Percentiles rank a stretch among this genome's conserved stretches.
Conservation (phyloP, 37 sponge, comb jelly and placozoan genomes). For the Ianthella basta region DNA sequence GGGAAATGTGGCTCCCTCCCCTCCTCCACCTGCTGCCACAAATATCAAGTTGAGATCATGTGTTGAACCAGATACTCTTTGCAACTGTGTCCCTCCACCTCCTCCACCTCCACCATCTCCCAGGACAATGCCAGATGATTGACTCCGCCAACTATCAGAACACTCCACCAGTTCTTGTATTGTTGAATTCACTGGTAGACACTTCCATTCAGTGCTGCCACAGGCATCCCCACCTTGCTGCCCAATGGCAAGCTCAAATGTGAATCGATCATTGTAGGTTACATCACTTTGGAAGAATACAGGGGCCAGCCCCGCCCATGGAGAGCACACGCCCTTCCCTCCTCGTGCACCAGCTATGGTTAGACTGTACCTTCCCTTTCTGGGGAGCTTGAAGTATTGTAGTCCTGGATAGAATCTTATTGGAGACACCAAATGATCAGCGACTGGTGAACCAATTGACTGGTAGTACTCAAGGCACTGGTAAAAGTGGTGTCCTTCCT, state of each 20-base stretch:
- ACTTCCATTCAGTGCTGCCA: not conserved
- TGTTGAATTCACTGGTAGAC: too few species aligned
- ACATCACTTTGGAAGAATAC: not conserved
- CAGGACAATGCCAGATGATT: too few species aligned
- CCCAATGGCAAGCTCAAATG: not conserved
- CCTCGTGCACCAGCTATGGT: slow-evolving; percentile 67
- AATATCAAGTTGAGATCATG: not conserved
- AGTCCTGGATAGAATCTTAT: slow-evolving; percentile 19
- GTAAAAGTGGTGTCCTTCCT: slow-evolving; percentile 31
- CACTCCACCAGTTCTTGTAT: too few species aligned
- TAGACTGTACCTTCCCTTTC: slow-evolving; percentile 47
- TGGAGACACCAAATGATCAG: not conserved
- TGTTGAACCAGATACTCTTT: not conserved
- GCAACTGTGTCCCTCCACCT: slow-evolving; percentile 1
- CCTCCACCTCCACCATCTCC: slow-evolving; percentile 24
- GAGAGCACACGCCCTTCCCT: slow-evolving; percentile 52
- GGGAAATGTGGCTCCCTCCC: not conserved
- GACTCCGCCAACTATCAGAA: not conserved
- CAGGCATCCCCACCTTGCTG: slow-evolving; percentile 14
- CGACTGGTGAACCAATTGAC: not conserved
- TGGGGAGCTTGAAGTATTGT: slow-evolving; percentile 49
- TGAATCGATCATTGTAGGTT: not conserved
- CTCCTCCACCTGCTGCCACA: not conserved
- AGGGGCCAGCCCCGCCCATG: slow-evolving; percentile 14
- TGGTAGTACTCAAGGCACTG: slow-evolving; percentile 22